phyloP scores from a whole-genome alignment of 2,797 vertebrate genomes.

The Pipistrellus pipistrellus region DNA sequence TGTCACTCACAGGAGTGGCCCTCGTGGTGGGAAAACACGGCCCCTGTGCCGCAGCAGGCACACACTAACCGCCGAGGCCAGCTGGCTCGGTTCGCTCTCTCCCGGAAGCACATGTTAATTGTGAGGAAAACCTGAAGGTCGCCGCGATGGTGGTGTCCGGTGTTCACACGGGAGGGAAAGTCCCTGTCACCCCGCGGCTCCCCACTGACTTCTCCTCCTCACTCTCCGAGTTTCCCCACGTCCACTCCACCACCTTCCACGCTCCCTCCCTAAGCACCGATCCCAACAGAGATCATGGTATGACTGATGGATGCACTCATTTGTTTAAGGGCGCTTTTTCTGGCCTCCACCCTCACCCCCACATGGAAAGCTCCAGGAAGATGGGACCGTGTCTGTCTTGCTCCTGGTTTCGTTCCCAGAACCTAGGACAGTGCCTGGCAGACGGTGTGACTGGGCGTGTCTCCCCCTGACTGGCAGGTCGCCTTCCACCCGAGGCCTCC shows the following conservation, averaged over 20 bases:
- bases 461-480: too few relatives aligned
- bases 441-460: not conserved
- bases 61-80: not conserved
- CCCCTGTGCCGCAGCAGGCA: not conserved
- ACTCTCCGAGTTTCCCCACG: not conserved
- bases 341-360: not conserved
- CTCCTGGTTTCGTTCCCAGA: not conserved
- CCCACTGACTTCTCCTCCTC: not conserved
- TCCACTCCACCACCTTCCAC: not conserved
- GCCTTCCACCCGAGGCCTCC: too few relatives aligned
- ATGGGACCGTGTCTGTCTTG: not conserved
- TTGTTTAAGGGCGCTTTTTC: not conserved
- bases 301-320: not conserved
- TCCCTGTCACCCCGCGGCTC: too few relatives aligned
- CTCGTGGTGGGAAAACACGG: not conserved
- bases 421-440: not conserved
- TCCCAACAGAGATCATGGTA: not conserved
- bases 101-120: not conserved
- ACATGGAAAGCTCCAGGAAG: not conserved
- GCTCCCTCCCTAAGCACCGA: not conserved
- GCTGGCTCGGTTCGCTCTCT: too few relatives aligned
- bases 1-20: not conserved
- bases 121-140: not conserved
- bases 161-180: fast-evolving
- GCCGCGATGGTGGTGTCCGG: fast-evolving